Conservation (phyloP, 1,140 invertebrate genomes). For the Caenorhabditis latens region DNA sequence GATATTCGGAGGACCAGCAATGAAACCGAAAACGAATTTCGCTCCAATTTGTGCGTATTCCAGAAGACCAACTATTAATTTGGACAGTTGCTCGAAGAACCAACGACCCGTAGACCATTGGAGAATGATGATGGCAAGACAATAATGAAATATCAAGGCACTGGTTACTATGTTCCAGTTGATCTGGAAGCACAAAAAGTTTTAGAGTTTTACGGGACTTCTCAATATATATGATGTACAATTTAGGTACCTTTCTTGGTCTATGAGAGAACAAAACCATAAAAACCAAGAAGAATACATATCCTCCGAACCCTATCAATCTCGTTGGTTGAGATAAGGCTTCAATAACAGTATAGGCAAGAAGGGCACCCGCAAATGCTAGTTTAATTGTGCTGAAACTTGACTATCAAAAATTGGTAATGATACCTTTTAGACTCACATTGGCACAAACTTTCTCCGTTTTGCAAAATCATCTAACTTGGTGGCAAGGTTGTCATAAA, state of each 20-base stretch:
- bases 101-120: conserved; percentile 85
- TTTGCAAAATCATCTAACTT: conserved; percentile 78
- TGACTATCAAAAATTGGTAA: not conserved
- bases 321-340: conserved; percentile 81
- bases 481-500: conserved; percentile 77
- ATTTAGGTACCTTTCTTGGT: conserved; percentile 67
- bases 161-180: conserved; percentile 85
- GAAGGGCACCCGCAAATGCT: not conserved
- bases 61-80: conserved; percentile 83
- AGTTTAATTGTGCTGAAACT: conserved; percentile 20
- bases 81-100: conserved; percentile 82
- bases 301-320: conserved; percentile 77
- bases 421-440: not conserved
- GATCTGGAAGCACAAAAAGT: conserved; percentile 79
- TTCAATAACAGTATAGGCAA: conserved; percentile 79
- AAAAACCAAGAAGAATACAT: conserved; percentile 75
- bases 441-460: not conserved
- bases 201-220: no score
- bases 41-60: conserved; percentile 85
- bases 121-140: conserved; percentile 88
- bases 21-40: conserved; percentile 87
- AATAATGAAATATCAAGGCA: conserved; percentile 88
- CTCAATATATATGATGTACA: not conserved
- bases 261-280: conserved; percentile 77
- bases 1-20: conserved; percentile 81